Evolutionary conservation across 2,113 vertebrate genomes (phyloP).

Genomic region (Oryzias curvinotus): DNA sequence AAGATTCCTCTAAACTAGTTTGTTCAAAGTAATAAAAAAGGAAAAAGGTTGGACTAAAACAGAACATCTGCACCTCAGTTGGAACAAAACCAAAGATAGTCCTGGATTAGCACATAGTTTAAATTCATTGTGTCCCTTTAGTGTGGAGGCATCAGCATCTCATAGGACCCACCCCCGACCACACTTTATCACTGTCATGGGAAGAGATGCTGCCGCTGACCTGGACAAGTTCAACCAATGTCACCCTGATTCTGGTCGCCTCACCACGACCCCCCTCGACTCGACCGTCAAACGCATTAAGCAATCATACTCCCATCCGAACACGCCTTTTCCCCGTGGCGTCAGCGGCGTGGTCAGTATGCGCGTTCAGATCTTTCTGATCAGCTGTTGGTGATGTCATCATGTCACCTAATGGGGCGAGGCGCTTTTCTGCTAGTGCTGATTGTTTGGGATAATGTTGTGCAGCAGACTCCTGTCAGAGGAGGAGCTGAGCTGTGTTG

Average conservation of each 20-base stretch:
- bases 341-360: not conserved
- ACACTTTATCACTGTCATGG: conserved; percentile 75
- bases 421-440: conserved; percentile 36
- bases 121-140: not conserved
- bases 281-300: conserved; percentile 17
- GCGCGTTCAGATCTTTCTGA: not conserved
- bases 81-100: too few species aligned
- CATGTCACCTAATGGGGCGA: conserved; percentile 43
- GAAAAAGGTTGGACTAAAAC: too few species aligned
- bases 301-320: conserved; percentile 11
- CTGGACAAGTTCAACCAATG: conserved; percentile 69
- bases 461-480: conserved; percentile 15
- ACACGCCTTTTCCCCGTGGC: not conserved
- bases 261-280: conserved; percentile 40
- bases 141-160: conserved; percentile 17
- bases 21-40: too few species aligned
- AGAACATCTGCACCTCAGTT: too few species aligned
- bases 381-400: conserved; percentile 60
- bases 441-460: conserved; percentile 32
- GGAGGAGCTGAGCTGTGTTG: conserved; percentile 27
- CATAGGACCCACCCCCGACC: conserved; percentile 34
- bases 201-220: conserved; percentile 61
- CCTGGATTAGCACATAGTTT: too few species aligned
- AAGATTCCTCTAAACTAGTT: too few species aligned
- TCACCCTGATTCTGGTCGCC: conserved; percentile 67